Percentiles rank a stretch among this genome's conserved stretches.
Conservation (phyloP, 2,113 vertebrate species). For the Thalassoma bifasciatum region DNA sequence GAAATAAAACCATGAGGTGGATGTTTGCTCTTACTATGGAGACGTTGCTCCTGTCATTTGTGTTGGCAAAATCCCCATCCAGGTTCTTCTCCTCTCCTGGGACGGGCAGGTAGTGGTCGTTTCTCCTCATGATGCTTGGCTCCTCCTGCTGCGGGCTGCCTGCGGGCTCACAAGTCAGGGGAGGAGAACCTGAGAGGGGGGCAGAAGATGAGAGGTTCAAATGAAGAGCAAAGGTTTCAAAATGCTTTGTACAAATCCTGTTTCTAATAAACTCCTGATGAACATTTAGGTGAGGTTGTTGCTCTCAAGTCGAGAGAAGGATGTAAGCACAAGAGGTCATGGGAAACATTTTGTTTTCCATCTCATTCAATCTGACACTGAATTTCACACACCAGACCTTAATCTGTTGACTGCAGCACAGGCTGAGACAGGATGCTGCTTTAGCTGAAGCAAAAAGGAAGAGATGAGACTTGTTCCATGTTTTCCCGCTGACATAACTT, state of each 20-base stretch:
- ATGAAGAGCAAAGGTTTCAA: background rate
- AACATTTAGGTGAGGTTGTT: too few relatives aligned
- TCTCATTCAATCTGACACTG: background rate
- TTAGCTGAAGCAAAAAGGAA: background rate
- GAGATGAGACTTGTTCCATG: background rate
- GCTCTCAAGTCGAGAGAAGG: too few relatives aligned
- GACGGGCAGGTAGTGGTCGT: slow-evolving; percentile 81
- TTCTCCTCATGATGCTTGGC: slow-evolving; percentile 79
- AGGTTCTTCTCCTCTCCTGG: slow-evolving; percentile 81
- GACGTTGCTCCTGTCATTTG: slow-evolving; percentile 77
- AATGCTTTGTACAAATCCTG: background rate
- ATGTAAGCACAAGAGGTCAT: too few relatives aligned
- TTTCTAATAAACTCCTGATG: background rate
- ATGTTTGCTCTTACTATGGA: slow-evolving; percentile 83
- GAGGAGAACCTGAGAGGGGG: slow-evolving; percentile 52
- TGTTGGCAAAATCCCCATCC: slow-evolving; percentile 74
- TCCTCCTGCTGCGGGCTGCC: slow-evolving; percentile 43
- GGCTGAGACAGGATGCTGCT: background rate
- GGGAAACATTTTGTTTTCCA: too few relatives aligned
- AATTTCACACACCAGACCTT: background rate
- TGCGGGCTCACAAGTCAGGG: slow-evolving; percentile 37
- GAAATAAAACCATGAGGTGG: background rate
- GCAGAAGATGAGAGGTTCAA: slow-evolving; percentile 2
- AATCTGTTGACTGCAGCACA: background rate
- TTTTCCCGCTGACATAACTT: background rate